Evolutionary conservation across 2,888 invertebrate species (phyloP).

Genomic region (Theristus sp.): DNA sequence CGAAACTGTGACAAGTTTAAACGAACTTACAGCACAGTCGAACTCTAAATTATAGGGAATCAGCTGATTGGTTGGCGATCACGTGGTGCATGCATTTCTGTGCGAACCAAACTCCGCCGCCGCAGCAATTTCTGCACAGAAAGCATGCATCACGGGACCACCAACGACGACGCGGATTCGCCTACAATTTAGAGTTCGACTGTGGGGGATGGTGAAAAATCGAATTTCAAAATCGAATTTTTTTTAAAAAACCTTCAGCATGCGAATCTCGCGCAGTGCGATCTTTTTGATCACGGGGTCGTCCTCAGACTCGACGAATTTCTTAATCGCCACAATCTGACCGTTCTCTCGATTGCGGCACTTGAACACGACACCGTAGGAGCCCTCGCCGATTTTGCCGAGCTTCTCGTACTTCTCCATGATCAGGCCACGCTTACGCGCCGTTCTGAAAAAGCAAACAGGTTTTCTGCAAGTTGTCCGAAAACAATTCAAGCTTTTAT

Average conservation of each 20-base stretch:
- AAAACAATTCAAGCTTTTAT: no score
- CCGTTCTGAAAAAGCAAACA: neutral
- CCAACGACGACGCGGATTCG: no score
- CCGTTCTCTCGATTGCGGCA: conserved; percentile 42
- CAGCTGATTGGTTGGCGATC: no score
- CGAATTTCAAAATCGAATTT: neutral
- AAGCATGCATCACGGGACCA: no score
- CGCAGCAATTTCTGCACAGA: no score
- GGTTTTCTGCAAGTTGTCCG: no score
- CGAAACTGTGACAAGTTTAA: no score
- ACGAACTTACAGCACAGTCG: no score
- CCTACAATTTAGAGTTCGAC: no score
- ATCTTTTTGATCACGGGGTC: conserved; percentile 69
- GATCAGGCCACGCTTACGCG: conserved; percentile 2
- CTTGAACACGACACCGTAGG: conserved; percentile 69
- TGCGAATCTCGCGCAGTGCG: conserved; percentile 71
- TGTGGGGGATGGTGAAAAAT: neutral
- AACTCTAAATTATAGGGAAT: no score
- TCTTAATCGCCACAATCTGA: conserved; percentile 76
- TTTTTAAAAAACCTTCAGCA: conserved; percentile 52
- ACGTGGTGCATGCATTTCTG: no score
- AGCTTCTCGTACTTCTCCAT: conserved; percentile 82
- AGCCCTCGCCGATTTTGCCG: conserved; percentile 68
- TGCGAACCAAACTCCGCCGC: no score
- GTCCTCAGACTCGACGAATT: conserved; percentile 77